Evolutionary conservation across 2,113 vertebrate species (phyloP).

Genomic region (Sylvilagus bachmani): DNA sequence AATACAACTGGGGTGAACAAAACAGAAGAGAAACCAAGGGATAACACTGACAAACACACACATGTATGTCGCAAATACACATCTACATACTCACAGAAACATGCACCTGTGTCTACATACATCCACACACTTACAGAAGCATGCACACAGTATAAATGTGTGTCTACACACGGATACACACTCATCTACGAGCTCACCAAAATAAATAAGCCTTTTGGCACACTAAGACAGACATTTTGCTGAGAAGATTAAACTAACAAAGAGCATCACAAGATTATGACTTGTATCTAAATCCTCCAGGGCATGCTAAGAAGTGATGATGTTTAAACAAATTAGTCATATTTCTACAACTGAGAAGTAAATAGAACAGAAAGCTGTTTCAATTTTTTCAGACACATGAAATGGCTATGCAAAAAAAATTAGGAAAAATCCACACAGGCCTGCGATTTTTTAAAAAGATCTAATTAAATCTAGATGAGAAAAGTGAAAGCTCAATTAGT

Average conservation of each 20-base stretch:
- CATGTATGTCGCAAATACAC: no score
- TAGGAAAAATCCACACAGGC: background rate
- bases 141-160: background rate
- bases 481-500: slow-evolving; percentile 15
- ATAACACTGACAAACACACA: background rate
- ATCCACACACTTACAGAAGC: background rate
- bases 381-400: background rate
- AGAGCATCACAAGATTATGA: background rate
- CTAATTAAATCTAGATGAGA: slow-evolving; percentile 42
- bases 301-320: background rate
- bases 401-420: slow-evolving; percentile 58
- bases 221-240: slow-evolving; percentile 8
- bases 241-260: slow-evolving; percentile 56
- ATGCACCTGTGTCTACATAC: background rate
- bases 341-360: slow-evolving; percentile 24
- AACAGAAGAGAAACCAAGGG: background rate
- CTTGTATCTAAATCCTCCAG: slow-evolving; percentile 6
- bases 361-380: background rate
- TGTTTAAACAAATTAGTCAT: slow-evolving; percentile 5
- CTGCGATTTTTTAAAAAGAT: background rate
- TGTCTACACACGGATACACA: background rate
- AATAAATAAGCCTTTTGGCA: slow-evolving; percentile 33
- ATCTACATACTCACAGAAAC: background rate
- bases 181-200: background rate
- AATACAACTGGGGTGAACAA: background rate